A percentile compares a stretch with the other conserved stretches of the same genome.
Conservation (phyloP, 2,888 invertebrate genomes). For the Eucriotettix oculatus region DNA sequence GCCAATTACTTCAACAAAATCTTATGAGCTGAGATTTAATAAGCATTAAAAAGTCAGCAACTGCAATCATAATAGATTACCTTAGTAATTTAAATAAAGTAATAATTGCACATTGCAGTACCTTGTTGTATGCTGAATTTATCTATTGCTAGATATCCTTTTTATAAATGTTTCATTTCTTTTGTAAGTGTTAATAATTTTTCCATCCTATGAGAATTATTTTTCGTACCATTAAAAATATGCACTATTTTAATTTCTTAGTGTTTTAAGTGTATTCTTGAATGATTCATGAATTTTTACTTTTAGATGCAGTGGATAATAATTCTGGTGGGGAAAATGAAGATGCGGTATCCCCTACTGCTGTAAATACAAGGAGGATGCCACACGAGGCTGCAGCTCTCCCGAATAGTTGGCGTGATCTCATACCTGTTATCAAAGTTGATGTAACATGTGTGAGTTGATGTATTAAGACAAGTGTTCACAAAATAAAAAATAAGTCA, state of each 20-base stretch:
- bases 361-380: conserved; percentile 23
- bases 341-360: conserved; percentile 1
- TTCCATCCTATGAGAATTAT: background rate
- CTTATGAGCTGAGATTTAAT: too few relatives aligned
- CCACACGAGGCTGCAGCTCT: conserved; percentile 60
- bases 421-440: conserved; percentile 90
- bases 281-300: background rate
- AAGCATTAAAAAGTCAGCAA: too few relatives aligned
- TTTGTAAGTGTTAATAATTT: too few relatives aligned
- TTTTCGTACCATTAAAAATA: too few relatives aligned
- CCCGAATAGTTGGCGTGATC: conserved; percentile 83
- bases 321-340: background rate
- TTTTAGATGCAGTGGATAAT: background rate
- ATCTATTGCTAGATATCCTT: too few relatives aligned
- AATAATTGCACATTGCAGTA: too few relatives aligned
- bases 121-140: too few relatives aligned
- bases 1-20: too few relatives aligned
- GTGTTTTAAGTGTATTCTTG: background rate
- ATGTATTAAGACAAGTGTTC: background rate
- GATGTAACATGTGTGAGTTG: conserved; percentile 66
- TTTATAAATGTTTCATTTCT: too few relatives aligned
- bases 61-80: too few relatives aligned
- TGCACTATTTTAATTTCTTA: background rate
- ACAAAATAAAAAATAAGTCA: background rate
- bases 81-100: too few relatives aligned